Conservation (phyloP, 2,113 vertebrate genomes). For the Rhegmatorhina hoffmannsi region DNA sequence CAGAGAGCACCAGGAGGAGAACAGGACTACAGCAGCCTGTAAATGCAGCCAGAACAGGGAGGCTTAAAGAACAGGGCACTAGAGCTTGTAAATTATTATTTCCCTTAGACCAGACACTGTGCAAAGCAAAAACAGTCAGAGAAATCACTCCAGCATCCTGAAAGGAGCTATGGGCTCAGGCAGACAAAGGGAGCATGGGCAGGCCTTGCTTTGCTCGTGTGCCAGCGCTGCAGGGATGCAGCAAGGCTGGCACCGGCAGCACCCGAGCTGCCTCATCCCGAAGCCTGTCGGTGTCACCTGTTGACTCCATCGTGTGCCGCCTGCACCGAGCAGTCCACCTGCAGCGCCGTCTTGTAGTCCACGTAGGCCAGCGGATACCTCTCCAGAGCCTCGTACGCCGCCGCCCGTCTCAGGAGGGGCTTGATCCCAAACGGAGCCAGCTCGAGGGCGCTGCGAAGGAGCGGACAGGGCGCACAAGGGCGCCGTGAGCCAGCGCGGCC, state of each 20-base stretch:
- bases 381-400: constrained; percentile 89
- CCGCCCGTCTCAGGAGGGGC: constrained; percentile 86
- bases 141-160: not conserved
- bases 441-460: constrained; percentile 71
- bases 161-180: fast-evolving
- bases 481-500: not conserved
- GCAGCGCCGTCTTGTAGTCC: constrained; percentile 89
- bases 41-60: fast-evolving
- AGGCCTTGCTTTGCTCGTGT: not conserved
- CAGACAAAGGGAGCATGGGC: fast-evolving
- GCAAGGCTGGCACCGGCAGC: fast-evolving
- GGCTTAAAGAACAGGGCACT: fast-evolving
- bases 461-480: not conserved
- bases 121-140: not conserved
- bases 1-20: not conserved
- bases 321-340: constrained; percentile 81
- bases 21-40: not conserved
- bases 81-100: not conserved
- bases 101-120: not conserved
- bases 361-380: constrained; percentile 86
- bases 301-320: constrained; percentile 89
- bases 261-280: fast-evolving
- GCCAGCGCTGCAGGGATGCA: fast-evolving
- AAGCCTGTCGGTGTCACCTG: constrained; percentile 68
- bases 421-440: constrained; percentile 87